A percentile compares a stretch with the other conserved stretches of the same genome.
These are phyloP conservation scores for Sinocyclocheilus anshuiensis DNA, from an alignment of 2,113 vertebrate genomes.

Conservation along the genomic window DNA sequence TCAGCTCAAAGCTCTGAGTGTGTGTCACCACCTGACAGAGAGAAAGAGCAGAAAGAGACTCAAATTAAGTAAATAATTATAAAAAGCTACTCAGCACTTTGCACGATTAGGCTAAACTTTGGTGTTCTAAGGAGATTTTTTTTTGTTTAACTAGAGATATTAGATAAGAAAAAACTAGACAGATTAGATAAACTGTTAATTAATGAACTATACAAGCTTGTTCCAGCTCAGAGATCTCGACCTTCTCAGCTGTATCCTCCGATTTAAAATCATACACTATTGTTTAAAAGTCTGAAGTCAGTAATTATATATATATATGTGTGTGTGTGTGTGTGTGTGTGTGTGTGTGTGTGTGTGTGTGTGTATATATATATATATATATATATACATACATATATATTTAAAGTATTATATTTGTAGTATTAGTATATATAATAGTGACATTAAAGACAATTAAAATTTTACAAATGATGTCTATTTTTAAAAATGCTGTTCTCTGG, in stretches of 20 bases:
- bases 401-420: too few relatives aligned
- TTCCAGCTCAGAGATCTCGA: not conserved
- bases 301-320: too few relatives aligned
- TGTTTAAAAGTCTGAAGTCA: too few relatives aligned
- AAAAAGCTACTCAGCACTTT: not conserved
- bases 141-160: not conserved
- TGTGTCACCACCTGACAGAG: slow-evolving; percentile 55
- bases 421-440: not conserved
- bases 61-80: not conserved
- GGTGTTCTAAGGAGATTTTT: not conserved
- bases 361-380: too few relatives aligned
- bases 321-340: too few relatives aligned
- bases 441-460: not conserved
- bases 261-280: not conserved
- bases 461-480: not conserved
- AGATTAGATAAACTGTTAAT: not conserved
- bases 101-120: not conserved
- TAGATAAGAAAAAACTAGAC: not conserved
- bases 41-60: slow-evolving; percentile 23
- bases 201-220: not conserved
- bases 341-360: too few relatives aligned
- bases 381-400: too few relatives aligned
- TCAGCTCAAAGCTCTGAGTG: slow-evolving; percentile 73
- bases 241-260: too few relatives aligned
- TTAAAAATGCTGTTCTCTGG: not conserved